phyloP scores from a whole-genome alignment of 2,888 invertebrate genomes.

The Lepidonotus clava region DNA sequence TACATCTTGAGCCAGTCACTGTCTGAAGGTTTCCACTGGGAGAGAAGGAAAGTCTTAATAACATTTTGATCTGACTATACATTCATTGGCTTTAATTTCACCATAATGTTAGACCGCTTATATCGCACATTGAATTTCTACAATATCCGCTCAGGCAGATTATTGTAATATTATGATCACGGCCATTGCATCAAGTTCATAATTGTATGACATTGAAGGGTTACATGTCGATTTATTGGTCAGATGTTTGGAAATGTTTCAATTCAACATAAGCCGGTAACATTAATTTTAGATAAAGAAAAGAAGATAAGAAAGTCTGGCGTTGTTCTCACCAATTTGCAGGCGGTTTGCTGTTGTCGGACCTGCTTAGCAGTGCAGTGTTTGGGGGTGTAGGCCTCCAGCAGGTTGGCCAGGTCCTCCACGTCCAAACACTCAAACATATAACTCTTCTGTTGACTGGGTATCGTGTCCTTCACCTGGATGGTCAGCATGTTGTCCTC shows the following conservation, averaged over 20 bases:
- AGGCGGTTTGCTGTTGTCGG: constrained; percentile 63
- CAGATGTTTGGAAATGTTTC: too few relatives aligned
- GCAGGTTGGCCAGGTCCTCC: constrained; percentile 94
- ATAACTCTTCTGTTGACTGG: constrained; percentile 82
- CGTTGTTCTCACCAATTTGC: constrained; percentile 4
- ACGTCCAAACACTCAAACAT: constrained; percentile 95
- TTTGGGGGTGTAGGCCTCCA: constrained; percentile 93
- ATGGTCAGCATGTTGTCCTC: constrained; percentile 95
- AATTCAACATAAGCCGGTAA: too few relatives aligned
- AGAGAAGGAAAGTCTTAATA: constrained; percentile 17
- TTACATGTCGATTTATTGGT: too few relatives aligned
- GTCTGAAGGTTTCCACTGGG: constrained; percentile 86
- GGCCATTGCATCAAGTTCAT: too few relatives aligned
- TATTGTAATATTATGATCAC: too few relatives aligned
- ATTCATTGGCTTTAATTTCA: too few relatives aligned
- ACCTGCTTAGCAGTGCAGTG: constrained; percentile 84
- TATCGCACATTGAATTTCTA: too few relatives aligned
- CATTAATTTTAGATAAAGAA: too few relatives aligned
- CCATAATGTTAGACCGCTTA: too few relatives aligned
- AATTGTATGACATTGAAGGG: too few relatives aligned
- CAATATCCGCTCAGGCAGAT: too few relatives aligned
- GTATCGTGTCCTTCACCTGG: constrained; percentile 87
- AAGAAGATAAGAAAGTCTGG: too few relatives aligned
- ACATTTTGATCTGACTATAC: background rate
- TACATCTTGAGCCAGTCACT: constrained; percentile 93